Conservation (phyloP, 2,113 vertebrate species). For the Nothoprocta pentlandii region DNA sequence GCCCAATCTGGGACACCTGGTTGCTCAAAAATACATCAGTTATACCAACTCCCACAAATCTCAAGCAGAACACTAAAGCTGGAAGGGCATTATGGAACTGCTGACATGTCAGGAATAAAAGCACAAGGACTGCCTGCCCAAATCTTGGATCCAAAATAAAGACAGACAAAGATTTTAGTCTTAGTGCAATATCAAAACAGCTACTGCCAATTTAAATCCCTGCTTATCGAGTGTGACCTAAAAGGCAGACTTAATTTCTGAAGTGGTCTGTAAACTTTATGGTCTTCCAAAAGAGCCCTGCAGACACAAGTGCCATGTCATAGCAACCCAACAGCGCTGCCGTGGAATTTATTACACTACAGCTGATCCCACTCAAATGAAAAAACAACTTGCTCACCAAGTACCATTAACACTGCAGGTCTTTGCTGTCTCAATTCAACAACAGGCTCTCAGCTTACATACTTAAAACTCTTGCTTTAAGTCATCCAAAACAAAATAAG, state of each 20-base stretch:
- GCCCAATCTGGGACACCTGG: background rate
- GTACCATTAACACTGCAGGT: background rate
- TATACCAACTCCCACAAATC: conserved; percentile 10
- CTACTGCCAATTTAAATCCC: background rate
- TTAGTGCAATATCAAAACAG: background rate
- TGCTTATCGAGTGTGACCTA: background rate
- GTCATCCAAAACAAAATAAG: background rate
- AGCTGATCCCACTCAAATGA: background rate
- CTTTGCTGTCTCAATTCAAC: background rate
- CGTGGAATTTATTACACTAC: background rate
- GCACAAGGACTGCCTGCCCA: background rate
- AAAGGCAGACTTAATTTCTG: background rate
- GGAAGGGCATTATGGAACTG: conserved; percentile 8
- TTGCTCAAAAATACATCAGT: conserved; percentile 32
- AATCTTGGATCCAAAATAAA: background rate
- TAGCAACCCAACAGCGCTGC: background rate
- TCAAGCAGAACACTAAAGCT: conserved; percentile 44
- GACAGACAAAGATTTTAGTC: background rate
- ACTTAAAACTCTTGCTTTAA: background rate
- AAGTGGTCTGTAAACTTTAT: background rate
- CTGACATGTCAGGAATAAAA: background rate
- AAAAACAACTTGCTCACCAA: background rate
- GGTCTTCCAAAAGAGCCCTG: background rate
- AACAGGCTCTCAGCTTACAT: background rate
- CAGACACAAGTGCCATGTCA: background rate